phyloP scores from a whole-genome alignment of 2,888 invertebrate genomes.

The Cantharis rufa region DNA sequence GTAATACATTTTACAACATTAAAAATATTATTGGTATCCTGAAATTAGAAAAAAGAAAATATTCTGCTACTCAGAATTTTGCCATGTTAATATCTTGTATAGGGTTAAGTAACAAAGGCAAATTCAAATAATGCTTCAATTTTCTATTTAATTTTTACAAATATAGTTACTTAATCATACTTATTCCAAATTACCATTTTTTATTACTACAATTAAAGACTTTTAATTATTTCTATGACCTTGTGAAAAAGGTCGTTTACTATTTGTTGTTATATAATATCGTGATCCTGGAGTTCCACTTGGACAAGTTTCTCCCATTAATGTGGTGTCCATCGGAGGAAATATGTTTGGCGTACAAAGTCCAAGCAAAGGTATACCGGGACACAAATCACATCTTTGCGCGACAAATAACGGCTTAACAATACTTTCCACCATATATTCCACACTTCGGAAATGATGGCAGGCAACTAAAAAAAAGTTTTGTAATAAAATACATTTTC shows the following conservation, averaged over 20 bases:
- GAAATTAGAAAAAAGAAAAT: too few relatives aligned
- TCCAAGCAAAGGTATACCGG: background rate
- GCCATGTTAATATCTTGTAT: too few relatives aligned
- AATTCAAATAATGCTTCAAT: too few relatives aligned
- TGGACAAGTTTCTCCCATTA: background rate
- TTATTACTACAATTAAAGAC: background rate
- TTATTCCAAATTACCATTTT: background rate
- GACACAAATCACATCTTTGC: constrained; percentile 1
- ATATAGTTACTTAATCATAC: background rate
- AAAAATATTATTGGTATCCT: too few relatives aligned
- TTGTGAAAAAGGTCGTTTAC: background rate
- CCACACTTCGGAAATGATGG: background rate
- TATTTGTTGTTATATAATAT: background rate
- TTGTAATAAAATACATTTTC: background rate
- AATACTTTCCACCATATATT: constrained; percentile 1
- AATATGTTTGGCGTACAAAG: background rate
- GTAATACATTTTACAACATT: too few relatives aligned
- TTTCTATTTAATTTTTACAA: background rate
- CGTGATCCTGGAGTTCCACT: background rate
- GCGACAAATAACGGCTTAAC: background rate
- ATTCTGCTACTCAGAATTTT: too few relatives aligned
- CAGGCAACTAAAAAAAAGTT: background rate
- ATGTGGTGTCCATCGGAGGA: background rate
- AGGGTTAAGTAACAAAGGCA: too few relatives aligned
- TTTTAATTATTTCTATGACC: background rate